Conservation (phyloP, 2,888 invertebrate species). For the Platycnemis pennipes region DNA sequence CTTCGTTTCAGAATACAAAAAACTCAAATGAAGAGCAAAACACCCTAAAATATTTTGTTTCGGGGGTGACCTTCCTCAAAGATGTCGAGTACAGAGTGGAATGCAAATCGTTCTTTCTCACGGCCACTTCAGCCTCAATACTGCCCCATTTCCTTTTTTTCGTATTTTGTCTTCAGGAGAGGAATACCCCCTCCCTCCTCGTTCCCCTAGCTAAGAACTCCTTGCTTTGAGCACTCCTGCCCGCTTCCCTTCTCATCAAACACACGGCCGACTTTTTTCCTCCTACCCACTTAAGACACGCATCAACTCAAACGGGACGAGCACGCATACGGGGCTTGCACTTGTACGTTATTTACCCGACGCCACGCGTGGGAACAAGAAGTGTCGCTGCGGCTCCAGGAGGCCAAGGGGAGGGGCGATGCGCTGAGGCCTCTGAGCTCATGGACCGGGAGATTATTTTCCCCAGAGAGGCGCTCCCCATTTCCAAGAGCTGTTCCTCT, state of each 20-base stretch:
- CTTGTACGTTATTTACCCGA: conserved; percentile 11
- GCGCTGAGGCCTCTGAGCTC: no score
- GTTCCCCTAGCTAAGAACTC: no score
- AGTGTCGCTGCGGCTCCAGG: background rate
- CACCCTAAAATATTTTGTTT: no score
- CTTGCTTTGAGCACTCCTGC: background rate
- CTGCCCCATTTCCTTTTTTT: no score
- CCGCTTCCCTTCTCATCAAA: background rate
- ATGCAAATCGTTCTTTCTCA: no score
- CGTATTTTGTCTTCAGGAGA: no score
- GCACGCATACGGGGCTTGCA: conserved; percentile 6
- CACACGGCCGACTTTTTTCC: background rate
- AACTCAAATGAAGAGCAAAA: no score
- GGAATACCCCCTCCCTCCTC: background rate
- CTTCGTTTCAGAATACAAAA: no score
- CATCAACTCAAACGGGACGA: background rate
- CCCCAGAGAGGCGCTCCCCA: background rate
- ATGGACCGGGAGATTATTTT: background rate
- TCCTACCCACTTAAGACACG: background rate
- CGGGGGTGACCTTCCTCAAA: no score
- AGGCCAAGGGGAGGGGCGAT: background rate
- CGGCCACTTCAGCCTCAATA: no score
- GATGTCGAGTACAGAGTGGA: no score
- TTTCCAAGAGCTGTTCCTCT: background rate
- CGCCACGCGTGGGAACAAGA: conserved; percentile 13